Evolutionary conservation across 2,797 vertebrate genomes (phyloP), one percentile per base, ranked within the genome.

Genomic region (Linurgus olivaceus): DNA sequence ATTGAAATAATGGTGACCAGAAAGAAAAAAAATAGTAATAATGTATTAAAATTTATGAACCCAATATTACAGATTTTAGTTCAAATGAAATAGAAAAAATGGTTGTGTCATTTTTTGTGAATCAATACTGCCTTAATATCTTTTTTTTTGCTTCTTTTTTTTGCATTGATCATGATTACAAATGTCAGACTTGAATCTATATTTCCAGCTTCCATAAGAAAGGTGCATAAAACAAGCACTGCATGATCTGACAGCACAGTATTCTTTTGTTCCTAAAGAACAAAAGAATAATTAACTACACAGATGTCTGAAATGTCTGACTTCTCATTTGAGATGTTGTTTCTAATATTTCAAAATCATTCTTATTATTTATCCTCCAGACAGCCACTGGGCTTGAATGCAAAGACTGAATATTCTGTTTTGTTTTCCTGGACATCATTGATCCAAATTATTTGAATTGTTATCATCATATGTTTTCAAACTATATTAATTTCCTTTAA

Each of bases 251-350:
- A 86, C 75, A 96, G 44, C 24, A 42, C 17, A 88, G 10, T 35
- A 72, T 67, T 85, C 89, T 96, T 96, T 91, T 96, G 92, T 94
- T 96, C 83, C 37, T 79, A 50, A 90, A 95, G 74, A 95, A 94
- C 93, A 97, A 97, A 97, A 95, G 96, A 96, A 97, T 96, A 94
- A 96, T 96, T 96, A 86, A 94, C 47, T 89, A 71, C 59, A 67
- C 5, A 9, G 89, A 50, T 90, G 40, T 68, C 57, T 91, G 23
- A 18, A 21, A 86, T 85, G 87, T 87, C 79, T 97, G 80, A 74
- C 72, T 57, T 91, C 79, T 48, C 48, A 75, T 87, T 96, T 89
- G 66, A 94, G 93, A 87, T 63, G 74, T 54, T 86, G 75, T 51
- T 94, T 54, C 45, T 97, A 42, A 91, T 96, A 93, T 94, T 96